Percentiles rank a stretch among this genome's conserved stretches.
phyloP scores from a whole-genome alignment of 2,888 invertebrate genomes.

The Amblyjoppa proteus region DNA sequence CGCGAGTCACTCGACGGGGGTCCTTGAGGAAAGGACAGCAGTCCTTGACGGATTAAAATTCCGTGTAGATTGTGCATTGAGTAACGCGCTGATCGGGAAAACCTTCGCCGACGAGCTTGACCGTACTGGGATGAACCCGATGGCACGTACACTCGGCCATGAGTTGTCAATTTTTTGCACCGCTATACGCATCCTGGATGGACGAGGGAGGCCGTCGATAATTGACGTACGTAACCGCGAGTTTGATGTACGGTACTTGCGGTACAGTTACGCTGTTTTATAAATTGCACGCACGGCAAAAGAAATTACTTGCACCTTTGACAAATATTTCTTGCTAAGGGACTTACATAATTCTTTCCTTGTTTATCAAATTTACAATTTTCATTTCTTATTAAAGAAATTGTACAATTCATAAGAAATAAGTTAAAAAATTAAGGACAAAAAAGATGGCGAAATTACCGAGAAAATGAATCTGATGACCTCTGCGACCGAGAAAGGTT shows the following conservation, averaged over 20 bases:
- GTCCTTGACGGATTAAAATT: conserved; percentile 27
- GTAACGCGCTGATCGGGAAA: conserved; percentile 41
- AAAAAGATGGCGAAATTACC: neutral
- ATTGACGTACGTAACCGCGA: neutral
- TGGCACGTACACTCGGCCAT: conserved; percentile 49
- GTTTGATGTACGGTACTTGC: neutral
- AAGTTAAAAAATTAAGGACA: neutral
- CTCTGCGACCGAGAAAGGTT: neutral
- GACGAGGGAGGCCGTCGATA: conserved; percentile 37
- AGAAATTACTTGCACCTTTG: too few relatives aligned
- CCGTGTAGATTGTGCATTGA: conserved; percentile 45
- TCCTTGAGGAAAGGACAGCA: conserved; percentile 53
- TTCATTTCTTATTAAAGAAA: too few relatives aligned
- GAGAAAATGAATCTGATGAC: too few relatives aligned
- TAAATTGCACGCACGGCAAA: too few relatives aligned
- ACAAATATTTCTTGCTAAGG: too few relatives aligned
- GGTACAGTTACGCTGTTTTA: too few relatives aligned
- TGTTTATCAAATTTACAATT: too few relatives aligned
- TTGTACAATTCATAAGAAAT: too few relatives aligned
- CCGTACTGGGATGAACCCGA: conserved; percentile 5
- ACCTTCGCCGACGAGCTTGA: conserved; percentile 30
- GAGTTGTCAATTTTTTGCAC: neutral
- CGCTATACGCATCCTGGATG: neutral
- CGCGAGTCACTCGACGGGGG: neutral
- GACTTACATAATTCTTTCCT: too few relatives aligned